These are phyloP conservation scores for Pocillopora verrucosa DNA, from an alignment of 64 coral and sea anemone species.

Conservation along the genomic window DNA sequence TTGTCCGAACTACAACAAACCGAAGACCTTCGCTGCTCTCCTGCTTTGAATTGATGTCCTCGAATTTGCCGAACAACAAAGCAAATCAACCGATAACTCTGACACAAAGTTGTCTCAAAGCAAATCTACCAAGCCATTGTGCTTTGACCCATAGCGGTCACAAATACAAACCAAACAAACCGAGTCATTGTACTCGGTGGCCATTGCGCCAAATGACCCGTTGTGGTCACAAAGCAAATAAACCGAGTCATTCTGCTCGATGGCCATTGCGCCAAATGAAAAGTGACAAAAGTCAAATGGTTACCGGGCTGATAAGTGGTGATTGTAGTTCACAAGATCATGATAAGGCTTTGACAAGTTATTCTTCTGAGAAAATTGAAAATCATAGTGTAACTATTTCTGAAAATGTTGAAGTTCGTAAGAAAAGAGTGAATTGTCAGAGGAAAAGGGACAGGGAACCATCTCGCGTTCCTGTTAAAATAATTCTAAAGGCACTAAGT, in stretches of 20 bases:
- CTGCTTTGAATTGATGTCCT: no score
- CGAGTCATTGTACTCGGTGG: neutral
- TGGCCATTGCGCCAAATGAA: slow-evolving; percentile 21
- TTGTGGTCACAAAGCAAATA: neutral
- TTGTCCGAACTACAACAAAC: no score
- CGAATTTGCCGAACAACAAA: no score
- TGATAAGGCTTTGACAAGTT: slow-evolving; percentile 25
- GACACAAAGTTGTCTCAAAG: no score
- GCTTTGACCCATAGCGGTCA: no score
- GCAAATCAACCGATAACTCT: no score
- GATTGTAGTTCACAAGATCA: slow-evolving; percentile 31
- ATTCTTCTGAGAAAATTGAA: slow-evolving; percentile 16
- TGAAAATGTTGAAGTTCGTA: slow-evolving; percentile 30
- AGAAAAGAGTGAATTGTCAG: slow-evolving; percentile 29
- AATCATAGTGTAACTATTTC: slow-evolving; percentile 29
- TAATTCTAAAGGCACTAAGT: slow-evolving; percentile 31
- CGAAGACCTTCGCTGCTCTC: no score
- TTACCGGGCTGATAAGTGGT: slow-evolving; percentile 23
- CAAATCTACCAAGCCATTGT: no score
- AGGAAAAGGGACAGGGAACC: slow-evolving; percentile 36
- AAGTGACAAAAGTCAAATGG: neutral
- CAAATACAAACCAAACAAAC: neutral
- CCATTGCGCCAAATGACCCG: slow-evolving; percentile 28
- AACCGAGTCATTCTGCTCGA: neutral
- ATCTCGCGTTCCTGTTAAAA: slow-evolving; percentile 53